phyloP scores from a whole-genome alignment of 2,113 vertebrate genomes.

The Percina caprodes region DNA sequence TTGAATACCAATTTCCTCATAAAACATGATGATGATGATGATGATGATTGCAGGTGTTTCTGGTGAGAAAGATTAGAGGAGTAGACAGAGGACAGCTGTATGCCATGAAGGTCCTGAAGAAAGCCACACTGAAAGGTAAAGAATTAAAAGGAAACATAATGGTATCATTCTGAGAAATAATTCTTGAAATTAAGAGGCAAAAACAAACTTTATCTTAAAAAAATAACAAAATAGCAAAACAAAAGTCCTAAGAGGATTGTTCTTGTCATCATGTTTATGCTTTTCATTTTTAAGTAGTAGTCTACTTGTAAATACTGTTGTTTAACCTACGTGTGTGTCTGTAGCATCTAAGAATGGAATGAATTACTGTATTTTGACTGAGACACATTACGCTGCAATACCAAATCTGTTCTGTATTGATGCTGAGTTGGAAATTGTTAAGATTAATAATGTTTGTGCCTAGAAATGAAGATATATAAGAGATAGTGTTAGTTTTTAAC shows the following conservation, averaged over 20 bases:
- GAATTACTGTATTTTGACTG: not conserved
- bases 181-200: not conserved
- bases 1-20: not conserved
- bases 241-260: not conserved
- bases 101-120: constrained; percentile 98
- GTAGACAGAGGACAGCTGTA: constrained; percentile 93
- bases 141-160: not conserved
- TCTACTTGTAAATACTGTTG: not conserved
- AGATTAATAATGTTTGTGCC: constrained; percentile 2
- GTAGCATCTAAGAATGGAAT: not conserved
- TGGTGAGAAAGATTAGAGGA: constrained; percentile 93
- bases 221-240: not conserved
- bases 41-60: constrained; percentile 87
- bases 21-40: not conserved
- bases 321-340: not conserved
- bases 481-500: constrained; percentile 11
- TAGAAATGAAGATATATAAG: not conserved
- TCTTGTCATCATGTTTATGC: not conserved
- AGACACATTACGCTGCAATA: not conserved
- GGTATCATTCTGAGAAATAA: not conserved
- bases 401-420: not conserved
- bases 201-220: not conserved
- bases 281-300: not conserved
- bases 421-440: constrained; percentile 4
- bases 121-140: constrained; percentile 90